Evolutionary conservation across 1,140 invertebrate species (phyloP).

Genomic region (Physella acuta): DNA sequence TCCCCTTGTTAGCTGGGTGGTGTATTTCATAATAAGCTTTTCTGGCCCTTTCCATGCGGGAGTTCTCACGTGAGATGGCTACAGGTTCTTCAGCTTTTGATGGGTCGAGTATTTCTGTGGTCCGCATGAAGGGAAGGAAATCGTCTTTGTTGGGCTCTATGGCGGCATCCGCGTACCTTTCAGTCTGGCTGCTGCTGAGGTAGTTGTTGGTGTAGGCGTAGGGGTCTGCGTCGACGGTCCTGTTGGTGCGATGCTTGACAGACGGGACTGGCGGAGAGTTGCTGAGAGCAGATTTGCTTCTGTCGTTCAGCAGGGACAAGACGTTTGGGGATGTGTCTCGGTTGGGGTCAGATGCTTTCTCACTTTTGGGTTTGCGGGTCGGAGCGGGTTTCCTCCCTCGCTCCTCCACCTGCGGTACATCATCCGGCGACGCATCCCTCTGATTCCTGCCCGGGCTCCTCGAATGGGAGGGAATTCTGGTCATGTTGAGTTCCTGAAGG

Average conservation of each 20-base stretch:
- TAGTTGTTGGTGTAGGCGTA: conserved; percentile 23
- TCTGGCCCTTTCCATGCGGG: conserved; percentile 48
- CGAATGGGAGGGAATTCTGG: conserved; percentile 39
- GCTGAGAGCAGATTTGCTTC: conserved; percentile 1
- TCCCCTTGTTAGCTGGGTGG: conserved; percentile 53
- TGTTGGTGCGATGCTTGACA: conserved; percentile 34
- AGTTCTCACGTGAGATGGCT: conserved; percentile 54
- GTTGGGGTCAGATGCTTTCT: neutral
- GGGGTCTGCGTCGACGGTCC: conserved; percentile 21
- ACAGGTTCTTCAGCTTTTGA: conserved; percentile 49
- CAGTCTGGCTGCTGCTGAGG: conserved; percentile 5
- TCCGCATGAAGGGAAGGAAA: conserved; percentile 58
- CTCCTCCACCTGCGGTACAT: conserved; percentile 13
- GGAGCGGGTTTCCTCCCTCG: conserved; percentile 11
- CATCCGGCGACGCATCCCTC: conserved; percentile 15
- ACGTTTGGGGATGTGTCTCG: conserved; percentile 9
- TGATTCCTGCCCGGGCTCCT: conserved; percentile 25
- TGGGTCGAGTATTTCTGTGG: conserved; percentile 56
- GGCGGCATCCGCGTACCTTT: conserved; percentile 13
- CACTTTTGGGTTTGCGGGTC: neutral
- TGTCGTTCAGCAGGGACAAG: conserved; percentile 5
- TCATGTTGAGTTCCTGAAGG: conserved; percentile 48
- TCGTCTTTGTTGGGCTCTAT: conserved; percentile 37
- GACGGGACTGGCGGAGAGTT: conserved; percentile 47
- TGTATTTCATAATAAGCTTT: conserved; percentile 50